Evolutionary conservation across 2,888 invertebrate genomes (phyloP).

Genomic region (Cantharis rufa): DNA sequence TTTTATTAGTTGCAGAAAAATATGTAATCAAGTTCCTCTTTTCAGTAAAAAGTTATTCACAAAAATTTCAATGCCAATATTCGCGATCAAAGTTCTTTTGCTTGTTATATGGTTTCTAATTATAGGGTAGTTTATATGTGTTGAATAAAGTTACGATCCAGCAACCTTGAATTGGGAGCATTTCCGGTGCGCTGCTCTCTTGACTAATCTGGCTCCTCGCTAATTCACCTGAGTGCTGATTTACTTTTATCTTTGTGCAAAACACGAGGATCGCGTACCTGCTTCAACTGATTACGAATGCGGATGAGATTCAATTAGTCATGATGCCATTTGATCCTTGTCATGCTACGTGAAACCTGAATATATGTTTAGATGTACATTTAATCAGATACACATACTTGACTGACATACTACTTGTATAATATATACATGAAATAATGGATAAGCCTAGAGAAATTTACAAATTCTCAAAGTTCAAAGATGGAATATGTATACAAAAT

Average conservation of each 20-base stretch:
- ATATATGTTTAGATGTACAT: constrained; percentile 11
- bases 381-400: neutral
- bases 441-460: neutral
- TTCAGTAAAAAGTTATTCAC: neutral
- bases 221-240: constrained; percentile 54
- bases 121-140: constrained; percentile 36
- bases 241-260: constrained; percentile 53
- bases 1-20: constrained; percentile 8
- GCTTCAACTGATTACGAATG: constrained; percentile 46
- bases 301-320: constrained; percentile 53
- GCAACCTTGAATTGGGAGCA: constrained; percentile 48
- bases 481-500: neutral
- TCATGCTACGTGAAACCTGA: constrained; percentile 29
- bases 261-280: constrained; percentile 46
- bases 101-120: constrained; percentile 36
- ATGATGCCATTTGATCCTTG: constrained; percentile 49
- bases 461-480: neutral
- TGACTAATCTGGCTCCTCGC: constrained; percentile 48
- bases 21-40: neutral
- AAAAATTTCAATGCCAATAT: constrained; percentile 15
- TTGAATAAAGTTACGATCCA: constrained; percentile 49
- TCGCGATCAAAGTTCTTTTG: constrained; percentile 8
- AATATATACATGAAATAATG: neutral
- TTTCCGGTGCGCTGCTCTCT: constrained; percentile 51
- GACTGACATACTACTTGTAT: neutral